Percentiles rank a stretch among this genome's conserved stretches.
phyloP scores from a whole-genome alignment of 1,140 invertebrate genomes.

The Macrotrachela quadricornifera region DNA sequence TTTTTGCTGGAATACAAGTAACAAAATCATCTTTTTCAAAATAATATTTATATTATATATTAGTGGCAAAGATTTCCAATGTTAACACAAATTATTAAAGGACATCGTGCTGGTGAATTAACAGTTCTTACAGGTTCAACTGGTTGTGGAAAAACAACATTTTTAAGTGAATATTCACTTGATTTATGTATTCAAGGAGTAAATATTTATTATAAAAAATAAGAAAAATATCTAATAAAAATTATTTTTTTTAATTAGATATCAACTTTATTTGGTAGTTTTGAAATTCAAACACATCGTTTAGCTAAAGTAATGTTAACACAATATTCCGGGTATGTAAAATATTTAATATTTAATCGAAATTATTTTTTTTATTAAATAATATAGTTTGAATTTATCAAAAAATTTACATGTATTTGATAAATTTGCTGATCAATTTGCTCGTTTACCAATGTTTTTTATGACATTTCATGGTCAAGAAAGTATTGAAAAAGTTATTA shows the following conservation, averaged over 20 bases:
- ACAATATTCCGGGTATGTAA: conserved; percentile 40
- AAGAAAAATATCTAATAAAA: too few species aligned
- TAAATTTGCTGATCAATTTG: conserved; percentile 53
- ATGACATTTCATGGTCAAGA: conserved; percentile 86
- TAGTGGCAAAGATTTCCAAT: conserved; percentile 70
- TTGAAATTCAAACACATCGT: conserved; percentile 74
- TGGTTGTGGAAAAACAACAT: conserved; percentile 91
- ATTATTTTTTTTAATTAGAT: too few species aligned
- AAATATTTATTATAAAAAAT: too few species aligned
- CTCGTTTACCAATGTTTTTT: conserved; percentile 69
- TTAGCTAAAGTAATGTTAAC: conserved; percentile 69
- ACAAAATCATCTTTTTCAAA: background rate
- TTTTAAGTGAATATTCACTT: conserved; percentile 90
- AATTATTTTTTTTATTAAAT: too few species aligned
- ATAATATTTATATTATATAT: conserved; percentile 11
- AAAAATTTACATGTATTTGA: conserved; percentile 55
- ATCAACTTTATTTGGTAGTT: conserved; percentile 78
- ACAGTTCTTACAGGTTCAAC: conserved; percentile 83
- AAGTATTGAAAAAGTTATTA: conserved; percentile 60
- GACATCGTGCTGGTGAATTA: conserved; percentile 80
- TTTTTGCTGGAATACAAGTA: background rate
- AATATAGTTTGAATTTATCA: conserved; percentile 42
- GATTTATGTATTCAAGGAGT: conserved; percentile 88
- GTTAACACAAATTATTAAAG: conserved; percentile 66
- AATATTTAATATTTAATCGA: background rate